These are phyloP conservation scores for Trichonephila inaurata DNA, from an alignment of 1,140 invertebrate genomes.

Conservation along the genomic window DNA sequence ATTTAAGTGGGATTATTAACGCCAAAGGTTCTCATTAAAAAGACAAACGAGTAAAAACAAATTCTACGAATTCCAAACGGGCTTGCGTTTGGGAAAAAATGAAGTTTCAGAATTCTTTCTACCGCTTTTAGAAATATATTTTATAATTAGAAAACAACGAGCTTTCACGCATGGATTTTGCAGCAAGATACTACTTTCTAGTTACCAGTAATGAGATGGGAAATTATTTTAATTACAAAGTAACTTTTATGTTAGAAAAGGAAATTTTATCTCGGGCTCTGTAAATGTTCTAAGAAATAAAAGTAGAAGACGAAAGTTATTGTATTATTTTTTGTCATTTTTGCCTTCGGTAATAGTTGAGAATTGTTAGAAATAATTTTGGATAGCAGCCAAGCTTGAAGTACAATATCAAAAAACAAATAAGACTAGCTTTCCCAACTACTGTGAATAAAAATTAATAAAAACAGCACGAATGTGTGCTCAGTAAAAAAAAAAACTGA, in stretches of 20 bases:
- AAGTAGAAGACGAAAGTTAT: background rate
- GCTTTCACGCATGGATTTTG: background rate
- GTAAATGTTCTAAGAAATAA: background rate
- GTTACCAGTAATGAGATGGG: background rate
- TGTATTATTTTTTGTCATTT: background rate
- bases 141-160: slow-evolving; percentile 7
- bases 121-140: background rate
- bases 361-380: background rate
- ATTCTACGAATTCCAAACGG: background rate
- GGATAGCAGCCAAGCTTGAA: background rate
- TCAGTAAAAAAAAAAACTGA: background rate
- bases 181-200: background rate
- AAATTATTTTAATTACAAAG: slow-evolving; percentile 10
- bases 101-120: background rate
- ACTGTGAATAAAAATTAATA: background rate
- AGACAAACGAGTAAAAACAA: slow-evolving; percentile 17
- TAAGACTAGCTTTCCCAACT: too few relatives aligned
- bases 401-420: background rate
- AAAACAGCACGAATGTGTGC: background rate
- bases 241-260: background rate
- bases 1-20: slow-evolving; percentile 28
- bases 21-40: slow-evolving; percentile 25
- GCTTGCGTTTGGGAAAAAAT: background rate
- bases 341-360: background rate
- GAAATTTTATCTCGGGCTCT: background rate